These are phyloP conservation scores for Chionoecetes opilio DNA, from an alignment of 1,140 invertebrate genomes.

Conservation along the genomic window DNA sequence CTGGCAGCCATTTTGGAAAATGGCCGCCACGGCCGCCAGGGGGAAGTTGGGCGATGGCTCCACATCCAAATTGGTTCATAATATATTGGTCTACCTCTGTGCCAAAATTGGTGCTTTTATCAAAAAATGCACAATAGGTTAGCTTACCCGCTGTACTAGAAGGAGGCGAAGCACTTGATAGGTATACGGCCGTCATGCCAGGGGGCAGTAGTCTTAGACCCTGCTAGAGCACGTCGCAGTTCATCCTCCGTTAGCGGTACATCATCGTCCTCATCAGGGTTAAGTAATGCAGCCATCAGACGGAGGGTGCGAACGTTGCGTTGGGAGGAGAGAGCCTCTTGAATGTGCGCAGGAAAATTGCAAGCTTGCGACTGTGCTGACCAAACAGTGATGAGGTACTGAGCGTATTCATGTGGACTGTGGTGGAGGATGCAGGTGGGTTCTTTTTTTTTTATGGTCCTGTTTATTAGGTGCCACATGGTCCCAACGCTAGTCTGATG, in stretches of 20 bases:
- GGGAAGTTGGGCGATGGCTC: too few relatives aligned
- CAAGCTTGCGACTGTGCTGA: background rate
- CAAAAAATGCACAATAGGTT: too few relatives aligned
- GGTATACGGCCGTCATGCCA: constrained; percentile 58
- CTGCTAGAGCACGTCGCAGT: constrained; percentile 40
- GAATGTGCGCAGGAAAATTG: constrained; percentile 25
- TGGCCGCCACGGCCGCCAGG: too few relatives aligned
- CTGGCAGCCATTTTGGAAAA: too few relatives aligned
- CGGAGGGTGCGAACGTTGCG: background rate
- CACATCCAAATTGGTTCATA: too few relatives aligned
- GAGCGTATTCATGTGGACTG: constrained; percentile 39
- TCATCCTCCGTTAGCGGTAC: constrained; percentile 7
- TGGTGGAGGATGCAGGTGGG: constrained; percentile 56
- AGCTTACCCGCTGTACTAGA: too few relatives aligned
- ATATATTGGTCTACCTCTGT: too few relatives aligned
- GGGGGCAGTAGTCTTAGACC: constrained; percentile 45
- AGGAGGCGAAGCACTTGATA: constrained; percentile 44
- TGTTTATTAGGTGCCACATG: constrained; percentile 64
- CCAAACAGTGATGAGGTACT: constrained; percentile 43
- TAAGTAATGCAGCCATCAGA: constrained; percentile 11
- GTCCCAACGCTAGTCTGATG: constrained; percentile 48
- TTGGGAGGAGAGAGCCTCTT: background rate
- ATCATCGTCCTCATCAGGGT: constrained; percentile 31
- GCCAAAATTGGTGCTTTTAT: too few relatives aligned
- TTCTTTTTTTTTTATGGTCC: constrained; percentile 38